Conservation (phyloP, 2,797 vertebrate species). For the Mastacembelus armatus region DNA sequence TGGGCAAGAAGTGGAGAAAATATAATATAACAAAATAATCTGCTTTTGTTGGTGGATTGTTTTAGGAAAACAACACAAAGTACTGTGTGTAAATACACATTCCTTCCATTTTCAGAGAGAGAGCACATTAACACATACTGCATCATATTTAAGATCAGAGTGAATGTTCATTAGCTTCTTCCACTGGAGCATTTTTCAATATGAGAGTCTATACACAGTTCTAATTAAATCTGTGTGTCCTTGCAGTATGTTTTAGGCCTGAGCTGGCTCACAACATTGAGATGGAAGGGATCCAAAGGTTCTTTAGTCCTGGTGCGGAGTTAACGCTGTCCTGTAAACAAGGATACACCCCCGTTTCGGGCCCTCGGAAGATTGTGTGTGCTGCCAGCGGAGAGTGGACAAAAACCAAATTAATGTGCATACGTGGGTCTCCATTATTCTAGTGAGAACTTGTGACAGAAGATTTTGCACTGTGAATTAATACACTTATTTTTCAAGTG, state of each 20-base stretch:
- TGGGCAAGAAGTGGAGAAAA: background rate
- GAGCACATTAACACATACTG: too few species aligned
- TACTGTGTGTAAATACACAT: background rate
- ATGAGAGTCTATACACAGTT: background rate
- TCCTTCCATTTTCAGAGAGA: too few species aligned
- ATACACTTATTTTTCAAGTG: background rate
- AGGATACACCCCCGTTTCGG: slow-evolving; percentile 73
- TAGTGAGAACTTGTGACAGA: slow-evolving; percentile 1
- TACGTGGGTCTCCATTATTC: slow-evolving; percentile 80
- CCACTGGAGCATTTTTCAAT: background rate
- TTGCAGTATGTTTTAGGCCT: slow-evolving; percentile 81
- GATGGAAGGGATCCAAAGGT: slow-evolving; percentile 59
- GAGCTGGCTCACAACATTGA: slow-evolving; percentile 68
- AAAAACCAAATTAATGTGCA: slow-evolving; percentile 79
- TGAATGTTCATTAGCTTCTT: background rate
- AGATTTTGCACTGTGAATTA: background rate
- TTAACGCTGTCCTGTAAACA: slow-evolving; percentile 77
- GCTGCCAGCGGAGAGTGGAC: slow-evolving; percentile 79
- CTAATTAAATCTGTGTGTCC: slow-evolving; percentile 23
- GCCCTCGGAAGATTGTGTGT: slow-evolving; percentile 81
- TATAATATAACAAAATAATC: background rate
- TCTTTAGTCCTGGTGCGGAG: slow-evolving; percentile 76
- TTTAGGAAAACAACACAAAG: too few species aligned
- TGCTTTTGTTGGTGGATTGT: too few species aligned
- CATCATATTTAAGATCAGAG: background rate